Evolutionary conservation across 2,113 vertebrate genomes (phyloP), one percentile per base, ranked within the genome.

Genomic region (Tachysurus fulvidraco): DNA sequence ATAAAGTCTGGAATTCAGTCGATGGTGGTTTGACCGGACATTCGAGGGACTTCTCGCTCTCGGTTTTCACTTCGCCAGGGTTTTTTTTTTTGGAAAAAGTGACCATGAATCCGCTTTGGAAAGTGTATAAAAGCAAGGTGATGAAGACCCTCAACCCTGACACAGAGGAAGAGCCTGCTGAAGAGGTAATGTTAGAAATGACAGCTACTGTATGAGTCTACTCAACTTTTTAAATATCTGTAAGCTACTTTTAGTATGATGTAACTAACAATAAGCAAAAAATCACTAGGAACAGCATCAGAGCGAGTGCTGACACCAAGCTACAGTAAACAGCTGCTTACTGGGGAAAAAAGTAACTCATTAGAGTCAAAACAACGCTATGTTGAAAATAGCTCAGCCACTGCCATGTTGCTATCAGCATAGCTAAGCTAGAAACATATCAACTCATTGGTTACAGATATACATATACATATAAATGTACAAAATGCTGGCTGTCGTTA

Each of bases 41-140:
- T 87, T 90, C 60, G 28, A 90, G 90, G 88, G 87, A 84, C 86
- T 86, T 41, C 77, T 77, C 71, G 74, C 73, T 89, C 69, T n/a
- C 25, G 52, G 59, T 89, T 91, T 88, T 69, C 69, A 19, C 84
- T 83, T 28, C 5, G 57, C 54, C 14, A 52, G 30, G 77, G 73
- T 3, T n/a, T 57, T 46, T n/a, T 57, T 46, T 81, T 89, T 76
- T n/a, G 54, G 52, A 84, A 44, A 73, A 52, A 19, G 83, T 85
- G 87, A 92, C 25, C 8, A 96, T 96, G 95, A 95, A 96, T 91
- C 95, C 95, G 0, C 5, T 95, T 91, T 96, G 94, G 94, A 96
- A 95, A 87, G 87, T 92, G 9, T 96, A 95, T 57, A 95, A 94
- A 93, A 95, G 93, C 93, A 96, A 96, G 89, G 93, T 96, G 91